Evolutionary conservation across 2,113 vertebrate species (phyloP).

Genomic region (Rhinogobius similis): DNA sequence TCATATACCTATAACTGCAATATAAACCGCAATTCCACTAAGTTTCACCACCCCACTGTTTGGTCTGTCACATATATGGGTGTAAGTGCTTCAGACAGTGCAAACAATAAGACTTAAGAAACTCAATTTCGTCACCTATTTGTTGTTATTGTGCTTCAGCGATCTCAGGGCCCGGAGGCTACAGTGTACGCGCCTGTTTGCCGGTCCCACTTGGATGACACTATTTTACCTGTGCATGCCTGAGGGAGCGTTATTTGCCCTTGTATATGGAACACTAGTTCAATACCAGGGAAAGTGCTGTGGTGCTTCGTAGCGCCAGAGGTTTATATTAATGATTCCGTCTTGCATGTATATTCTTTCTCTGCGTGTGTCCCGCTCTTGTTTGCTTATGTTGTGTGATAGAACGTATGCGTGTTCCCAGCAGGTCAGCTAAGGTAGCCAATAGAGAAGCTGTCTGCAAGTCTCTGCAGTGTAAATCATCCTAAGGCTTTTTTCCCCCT

Average conservation of each 20-base stretch:
- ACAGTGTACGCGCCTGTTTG: slow-evolving; percentile 4
- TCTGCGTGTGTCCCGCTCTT: not conserved
- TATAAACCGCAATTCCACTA: not conserved
- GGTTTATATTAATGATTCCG: slow-evolving; percentile 12
- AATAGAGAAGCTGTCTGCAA: slow-evolving; percentile 23
- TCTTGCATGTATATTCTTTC: slow-evolving; percentile 16
- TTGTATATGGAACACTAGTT: slow-evolving; percentile 17
- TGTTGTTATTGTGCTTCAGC: slow-evolving; percentile 11
- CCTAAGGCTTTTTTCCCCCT: slow-evolving; percentile 32
- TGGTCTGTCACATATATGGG: not conserved
- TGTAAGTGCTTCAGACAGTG: not conserved
- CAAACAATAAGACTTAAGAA: slow-evolving; percentile 11
- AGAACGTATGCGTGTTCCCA: slow-evolving; percentile 26
- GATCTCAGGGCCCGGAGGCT: slow-evolving; percentile 1
- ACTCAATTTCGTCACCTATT: slow-evolving; percentile 11
- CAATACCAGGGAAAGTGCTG: not conserved
- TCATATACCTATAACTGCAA: not conserved
- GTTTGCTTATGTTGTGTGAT: slow-evolving; percentile 9
- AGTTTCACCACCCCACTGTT: not conserved
- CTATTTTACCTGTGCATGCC: slow-evolving; percentile 18
- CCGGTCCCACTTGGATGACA: slow-evolving; percentile 12
- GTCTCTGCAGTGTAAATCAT: slow-evolving; percentile 37
- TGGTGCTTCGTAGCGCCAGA: not conserved
- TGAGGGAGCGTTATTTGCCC: slow-evolving; percentile 21
- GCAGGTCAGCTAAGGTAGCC: slow-evolving; percentile 53